Conservation (phyloP, 2,888 invertebrate species). For the Neelides folsomi region DNA sequence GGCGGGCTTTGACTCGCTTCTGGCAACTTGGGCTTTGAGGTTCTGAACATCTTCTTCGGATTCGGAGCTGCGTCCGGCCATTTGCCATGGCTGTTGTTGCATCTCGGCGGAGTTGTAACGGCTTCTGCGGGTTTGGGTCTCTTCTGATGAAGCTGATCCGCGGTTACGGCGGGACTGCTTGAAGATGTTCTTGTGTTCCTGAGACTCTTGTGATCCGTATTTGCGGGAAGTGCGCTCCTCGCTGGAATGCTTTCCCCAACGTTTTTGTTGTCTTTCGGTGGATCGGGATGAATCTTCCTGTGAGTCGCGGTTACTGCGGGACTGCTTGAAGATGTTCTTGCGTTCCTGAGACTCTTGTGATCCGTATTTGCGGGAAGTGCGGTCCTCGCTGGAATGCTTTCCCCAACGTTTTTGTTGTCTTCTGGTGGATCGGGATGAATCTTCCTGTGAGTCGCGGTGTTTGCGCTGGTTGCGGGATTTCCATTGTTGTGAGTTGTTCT, state of each 20-base stretch:
- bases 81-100: no score
- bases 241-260: background rate
- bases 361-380: background rate
- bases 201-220: background rate
- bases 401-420: constrained; percentile 2
- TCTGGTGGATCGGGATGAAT: background rate
- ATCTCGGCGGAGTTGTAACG: no score
- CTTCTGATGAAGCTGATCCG: no score
- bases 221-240: background rate
- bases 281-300: no score
- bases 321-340: background rate
- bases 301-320: background rate
- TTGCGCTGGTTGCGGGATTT: no score
- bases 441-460: no score
- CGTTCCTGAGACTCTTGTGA: background rate
- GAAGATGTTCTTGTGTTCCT: background rate
- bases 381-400: background rate
- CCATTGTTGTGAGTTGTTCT: no score
- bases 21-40: background rate
- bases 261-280: constrained; percentile 3
- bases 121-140: no score
- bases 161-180: background rate
- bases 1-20: background rate
- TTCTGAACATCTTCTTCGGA: constrained; percentile 5
- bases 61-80: no score